Evolutionary conservation across 1,140 invertebrate genomes (phyloP), one percentile per base, ranked within the genome.

Genomic region (Drosophila quadrilineata): DNA sequence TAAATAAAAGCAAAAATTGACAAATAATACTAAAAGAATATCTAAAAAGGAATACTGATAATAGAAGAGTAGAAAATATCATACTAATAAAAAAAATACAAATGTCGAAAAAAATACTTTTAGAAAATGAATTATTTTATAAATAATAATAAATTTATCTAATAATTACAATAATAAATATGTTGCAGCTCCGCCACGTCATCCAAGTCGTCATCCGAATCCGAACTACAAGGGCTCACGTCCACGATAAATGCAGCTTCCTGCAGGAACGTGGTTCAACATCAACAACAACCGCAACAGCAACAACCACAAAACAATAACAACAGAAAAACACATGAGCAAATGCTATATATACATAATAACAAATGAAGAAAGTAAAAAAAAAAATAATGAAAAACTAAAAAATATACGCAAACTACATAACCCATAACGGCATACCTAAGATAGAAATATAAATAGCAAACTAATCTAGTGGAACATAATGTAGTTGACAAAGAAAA

Each of bases 171-270:
- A 8, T 12, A n/a, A n/a, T n/a, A n/a, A n/a, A n/a, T 33, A 33
- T 8, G 0, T 19, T 33, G 6, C 49, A 89, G 88, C 88, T 41
- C 77, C 75, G 28, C 75, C 82, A 54, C 86, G 88, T 66, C 88
- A 88, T 72, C 88, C 77, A 49, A 84, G 86, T 40, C 87, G 88
- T 59, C 88, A 89, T 85, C 88, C 88, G 38, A 89, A 89, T 76
- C 88, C 88, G 22, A 89, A 89, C 65, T 89, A 89, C 58, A 89
- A 89, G 48, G 88, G 88, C 31, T 82, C 87, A 48, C 88, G 87
- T 69, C 88, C 88, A 45, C 80, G 79, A 56, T 85, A 85, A 85
- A 64, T 65, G 16, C 6, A n/a, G 19, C 21, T 24, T 19, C 54
- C 66, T 35, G 35, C 56, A 19, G 58, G 28, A 46, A 45, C 66